Conservation (phyloP, 2,888 invertebrate genomes). For the Drosophila kuntzei region DNA sequence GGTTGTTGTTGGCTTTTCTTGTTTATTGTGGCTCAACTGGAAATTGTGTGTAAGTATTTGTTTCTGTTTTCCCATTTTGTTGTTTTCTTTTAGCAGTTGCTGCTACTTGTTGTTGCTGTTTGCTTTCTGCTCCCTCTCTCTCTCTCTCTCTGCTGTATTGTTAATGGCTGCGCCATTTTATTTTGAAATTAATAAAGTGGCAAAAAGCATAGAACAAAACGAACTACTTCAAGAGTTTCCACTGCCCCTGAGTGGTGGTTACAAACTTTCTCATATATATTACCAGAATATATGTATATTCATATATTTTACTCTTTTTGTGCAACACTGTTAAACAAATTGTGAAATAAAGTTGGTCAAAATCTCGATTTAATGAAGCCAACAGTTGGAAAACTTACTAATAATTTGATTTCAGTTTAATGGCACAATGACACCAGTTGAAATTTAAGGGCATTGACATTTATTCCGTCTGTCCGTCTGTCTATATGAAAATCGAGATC, state of each 20-base stretch:
- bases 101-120: too few relatives aligned
- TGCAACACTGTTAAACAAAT: constrained; percentile 34
- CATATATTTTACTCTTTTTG: constrained; percentile 9
- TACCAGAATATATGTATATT: constrained; percentile 1
- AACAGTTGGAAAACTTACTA: constrained; percentile 24
- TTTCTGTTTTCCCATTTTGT: constrained; percentile 5
- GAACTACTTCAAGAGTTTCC: constrained; percentile 49
- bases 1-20: constrained; percentile 23
- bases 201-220: constrained; percentile 50
- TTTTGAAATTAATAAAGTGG: constrained; percentile 78
- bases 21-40: constrained; percentile 60
- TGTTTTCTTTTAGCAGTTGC: constrained; percentile 24
- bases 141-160: constrained; percentile 53
- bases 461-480: too few relatives aligned
- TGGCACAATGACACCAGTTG: constrained; percentile 1
- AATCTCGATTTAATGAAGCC: constrained; percentile 55
- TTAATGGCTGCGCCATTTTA: constrained; percentile 75
- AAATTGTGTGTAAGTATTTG: constrained; percentile 32
- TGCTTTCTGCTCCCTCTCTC: constrained; percentile 26
- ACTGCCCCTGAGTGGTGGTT: constrained; percentile 30
- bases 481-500: too few relatives aligned
- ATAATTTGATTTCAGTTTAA: constrained; percentile 38
- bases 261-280: constrained; percentile 27
- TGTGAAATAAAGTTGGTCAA: constrained; percentile 35
- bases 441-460: too few relatives aligned